Base-by-base conservation (phyloP, 2,888 invertebrate genomes). In the Tenthredo amoena region DNA sequence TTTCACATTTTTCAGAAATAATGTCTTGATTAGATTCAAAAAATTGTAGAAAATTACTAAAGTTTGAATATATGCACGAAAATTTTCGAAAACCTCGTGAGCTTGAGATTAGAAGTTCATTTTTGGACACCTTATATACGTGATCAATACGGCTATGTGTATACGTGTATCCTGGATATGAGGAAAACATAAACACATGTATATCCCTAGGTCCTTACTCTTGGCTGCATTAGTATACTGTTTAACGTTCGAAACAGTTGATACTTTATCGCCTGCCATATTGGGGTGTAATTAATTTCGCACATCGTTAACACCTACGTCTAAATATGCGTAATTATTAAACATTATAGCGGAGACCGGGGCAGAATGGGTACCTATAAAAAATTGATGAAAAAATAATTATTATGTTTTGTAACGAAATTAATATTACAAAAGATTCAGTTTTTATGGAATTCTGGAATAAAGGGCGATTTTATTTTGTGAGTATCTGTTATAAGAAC, bases 261-360 rank as follows among this genome's bases (percentile, higher is more conserved):
- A 37, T 81, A 62, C 58, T 81, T 15, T 40, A 62, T 40, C 62
- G 40, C 21, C 37, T 21, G 58, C 81, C 62, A 81, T 6, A 58
- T 81, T 81, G 40, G 21, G 62, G 40, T 62, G 81, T 12, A 62
- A 81, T 81, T 58, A 81, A 81, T 81, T 62, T 81, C 81, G 40
- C 62, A 34, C 15, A 62, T 81, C 62, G 62, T 81, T 62, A 58
- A 62, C 40, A 62, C 7, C 81, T 26, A 81, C 40, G 58, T 37
- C 47, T 26, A 40, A 37, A 37, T 58, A 40, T 34, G 31, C 50
- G 81, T 37, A 21, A 15, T 81, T 21, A 81, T 40, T 62, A 37
- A 34, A 18, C 3, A 47, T 31, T 37, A 43, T 37, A 47, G 47
- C 12, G 2, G 3, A 47, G 3, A 47, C 12, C 15, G 47, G 47